Evolutionary conservation across 2,113 vertebrate genomes (phyloP), one percentile per base, ranked within the genome.

Genomic region (Gallinago jamesoni): DNA sequence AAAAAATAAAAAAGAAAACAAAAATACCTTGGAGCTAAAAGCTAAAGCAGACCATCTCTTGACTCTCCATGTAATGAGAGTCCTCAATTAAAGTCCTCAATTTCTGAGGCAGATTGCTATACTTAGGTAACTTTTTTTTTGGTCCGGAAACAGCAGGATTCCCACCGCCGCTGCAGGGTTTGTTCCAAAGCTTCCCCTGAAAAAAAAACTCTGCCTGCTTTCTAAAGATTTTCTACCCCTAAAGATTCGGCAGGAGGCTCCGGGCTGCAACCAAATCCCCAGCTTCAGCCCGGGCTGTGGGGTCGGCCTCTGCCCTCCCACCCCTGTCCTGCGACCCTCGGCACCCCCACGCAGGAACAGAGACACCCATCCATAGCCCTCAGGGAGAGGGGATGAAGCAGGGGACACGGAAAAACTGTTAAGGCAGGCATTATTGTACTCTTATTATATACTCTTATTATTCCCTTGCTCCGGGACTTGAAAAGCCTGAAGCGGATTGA

Each of bases 291-390:
- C 25, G 2, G 2, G 57, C 20, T 68, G 50, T 0, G 0, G 48
- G 10, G 33, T 28, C 3, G 0, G 35, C 60, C 21, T 84, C 64
- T 69, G 30, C 13, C 13, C 31, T 35, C 52, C n/a, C 27, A 33
- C 30, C 70, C 70, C 33, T 1, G 0, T 7, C 30, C 41, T 24
- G 18, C 7, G 2, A 53, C 4, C 31, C 57, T 41, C 43, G 31
- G 72, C 33, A 82, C 8, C 11, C 27, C 33, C 3, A 0, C 0
- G 5, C 20, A 23, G 37, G 22, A 75, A 28, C 0, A 39, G 39
- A 23, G 15, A 5, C 18, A 6, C 47, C 12, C 0, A 2, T 4
- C 47, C 6, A 0, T 1, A 39, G 70, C 67, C 20, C 50, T 15
- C 2, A 18, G 43, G 43, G 7, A 11, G 19, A 18, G 5, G 7